Conservation (phyloP, 2,888 invertebrate species). For the Spialia ferax region DNA sequence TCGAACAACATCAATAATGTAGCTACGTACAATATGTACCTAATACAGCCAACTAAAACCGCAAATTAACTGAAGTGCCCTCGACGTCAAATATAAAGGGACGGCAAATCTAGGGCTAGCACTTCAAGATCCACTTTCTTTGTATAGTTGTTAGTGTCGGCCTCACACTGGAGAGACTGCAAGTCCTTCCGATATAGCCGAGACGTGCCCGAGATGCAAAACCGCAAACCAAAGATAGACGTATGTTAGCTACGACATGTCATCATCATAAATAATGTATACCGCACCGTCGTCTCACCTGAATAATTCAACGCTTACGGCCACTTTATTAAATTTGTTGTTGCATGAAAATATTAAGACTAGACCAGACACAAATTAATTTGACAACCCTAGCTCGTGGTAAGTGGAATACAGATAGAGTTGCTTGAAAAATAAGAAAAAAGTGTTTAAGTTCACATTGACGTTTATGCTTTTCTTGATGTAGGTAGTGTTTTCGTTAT, state of each 20-base stretch:
- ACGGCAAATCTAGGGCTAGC: neutral
- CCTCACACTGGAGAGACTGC: slow-evolving; percentile 47
- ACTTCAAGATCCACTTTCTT: slow-evolving; percentile 7
- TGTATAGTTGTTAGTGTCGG: slow-evolving; percentile 13
- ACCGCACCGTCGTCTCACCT: slow-evolving; percentile 66
- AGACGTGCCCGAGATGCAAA: slow-evolving; percentile 81
- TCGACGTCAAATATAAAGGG: neutral
- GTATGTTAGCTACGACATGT: slow-evolving; percentile 77
- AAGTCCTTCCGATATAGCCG: slow-evolving; percentile 59
- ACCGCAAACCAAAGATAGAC: slow-evolving; percentile 75
- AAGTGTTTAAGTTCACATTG: neutral
- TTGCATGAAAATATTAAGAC: slow-evolving; percentile 73
- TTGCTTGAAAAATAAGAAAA: slow-evolving; percentile 18
- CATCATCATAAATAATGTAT: slow-evolving; percentile 85
- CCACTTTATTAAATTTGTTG: slow-evolving; percentile 84
- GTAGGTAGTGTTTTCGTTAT: neutral
- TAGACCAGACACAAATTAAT: slow-evolving; percentile 62
- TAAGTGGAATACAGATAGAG: slow-evolving; percentile 35
- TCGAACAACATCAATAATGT: no score
- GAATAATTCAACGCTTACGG: slow-evolving; percentile 81
- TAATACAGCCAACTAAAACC: neutral
- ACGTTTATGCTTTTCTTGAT: neutral
- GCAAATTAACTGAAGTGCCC: neutral
- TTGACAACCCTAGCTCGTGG: slow-evolving; percentile 40
- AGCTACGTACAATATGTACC: neutral